These are phyloP conservation scores for Oryctes rhinoceros DNA, from an alignment of 1,140 invertebrate genomes.

Conservation along the genomic window DNA sequence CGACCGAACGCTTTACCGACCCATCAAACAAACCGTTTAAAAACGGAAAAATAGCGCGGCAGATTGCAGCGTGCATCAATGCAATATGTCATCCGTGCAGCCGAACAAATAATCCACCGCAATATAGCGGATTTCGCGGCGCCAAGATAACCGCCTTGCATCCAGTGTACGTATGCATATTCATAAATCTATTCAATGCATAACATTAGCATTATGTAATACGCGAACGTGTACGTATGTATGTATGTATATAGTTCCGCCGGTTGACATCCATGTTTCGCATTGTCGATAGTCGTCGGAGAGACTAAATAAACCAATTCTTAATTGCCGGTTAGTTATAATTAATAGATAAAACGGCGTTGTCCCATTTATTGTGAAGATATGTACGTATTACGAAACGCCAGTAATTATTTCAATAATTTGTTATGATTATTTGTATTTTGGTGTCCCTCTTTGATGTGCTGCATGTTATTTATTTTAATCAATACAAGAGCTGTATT, in stretches of 20 bases:
- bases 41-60: background rate
- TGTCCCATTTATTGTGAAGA: conserved; percentile 1
- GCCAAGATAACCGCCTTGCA: conserved; percentile 25
- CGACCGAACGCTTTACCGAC: background rate
- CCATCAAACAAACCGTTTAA: background rate
- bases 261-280: background rate
- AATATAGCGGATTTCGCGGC: background rate
- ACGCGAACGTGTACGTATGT: background rate
- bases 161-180: background rate
- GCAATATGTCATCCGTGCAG: conserved; percentile 6
- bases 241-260: background rate
- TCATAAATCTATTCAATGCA: background rate
- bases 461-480: background rate
- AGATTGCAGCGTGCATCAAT: background rate
- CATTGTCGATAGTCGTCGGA: background rate
- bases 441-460: background rate
- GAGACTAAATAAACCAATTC: background rate
- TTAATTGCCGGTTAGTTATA: background rate
- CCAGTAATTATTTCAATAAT: background rate
- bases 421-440: background rate
- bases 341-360: conserved; percentile 22
- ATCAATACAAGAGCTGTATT: background rate
- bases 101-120: background rate
- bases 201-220: background rate
- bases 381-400: background rate